A percentile compares a stretch with the other conserved stretches of the same genome.
These are phyloP conservation scores for Phoronis australis DNA, from an alignment of 2,888 invertebrate species.

Conservation along the genomic window DNA sequence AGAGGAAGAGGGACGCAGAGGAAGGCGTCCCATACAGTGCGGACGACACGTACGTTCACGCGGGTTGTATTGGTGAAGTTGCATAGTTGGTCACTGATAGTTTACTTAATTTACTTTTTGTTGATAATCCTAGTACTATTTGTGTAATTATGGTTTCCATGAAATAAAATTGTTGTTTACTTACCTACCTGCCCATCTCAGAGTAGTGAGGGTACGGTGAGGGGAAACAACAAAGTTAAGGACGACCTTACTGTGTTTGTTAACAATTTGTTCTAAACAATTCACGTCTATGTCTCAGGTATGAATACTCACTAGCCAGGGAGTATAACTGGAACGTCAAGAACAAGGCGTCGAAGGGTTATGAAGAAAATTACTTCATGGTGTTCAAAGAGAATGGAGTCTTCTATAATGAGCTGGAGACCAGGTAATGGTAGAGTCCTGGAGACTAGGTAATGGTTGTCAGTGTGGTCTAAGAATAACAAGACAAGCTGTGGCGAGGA, in stretches of 20 bases:
- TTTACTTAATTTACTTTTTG: too few species aligned
- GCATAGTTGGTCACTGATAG: too few species aligned
- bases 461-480: conserved; percentile 7
- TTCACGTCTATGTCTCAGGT: conserved; percentile 59
- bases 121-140: too few species aligned
- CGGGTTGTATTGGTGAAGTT: too few species aligned
- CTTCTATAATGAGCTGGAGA: conserved; percentile 92
- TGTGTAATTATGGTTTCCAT: too few species aligned
- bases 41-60: conserved; percentile 45
- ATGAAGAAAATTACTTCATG: conserved; percentile 96
- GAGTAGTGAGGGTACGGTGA: too few species aligned
- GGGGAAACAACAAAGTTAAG: too few species aligned
- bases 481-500: too few species aligned
- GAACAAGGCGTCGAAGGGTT: conserved; percentile 89
- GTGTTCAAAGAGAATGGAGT: conserved; percentile 84
- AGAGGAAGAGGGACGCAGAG: conserved; percentile 76
- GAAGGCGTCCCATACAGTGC: conserved; percentile 61
- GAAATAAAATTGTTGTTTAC: too few species aligned
- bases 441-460: not conserved
- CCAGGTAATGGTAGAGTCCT: conserved; percentile 59
- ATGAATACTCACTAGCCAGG: conserved; percentile 94
- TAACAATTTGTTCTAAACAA: too few species aligned
- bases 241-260: too few species aligned
- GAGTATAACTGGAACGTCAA: conserved; percentile 99
- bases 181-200: too few species aligned